Conservation (phyloP, 2,888 invertebrate species). For the Dusona sp. region DNA sequence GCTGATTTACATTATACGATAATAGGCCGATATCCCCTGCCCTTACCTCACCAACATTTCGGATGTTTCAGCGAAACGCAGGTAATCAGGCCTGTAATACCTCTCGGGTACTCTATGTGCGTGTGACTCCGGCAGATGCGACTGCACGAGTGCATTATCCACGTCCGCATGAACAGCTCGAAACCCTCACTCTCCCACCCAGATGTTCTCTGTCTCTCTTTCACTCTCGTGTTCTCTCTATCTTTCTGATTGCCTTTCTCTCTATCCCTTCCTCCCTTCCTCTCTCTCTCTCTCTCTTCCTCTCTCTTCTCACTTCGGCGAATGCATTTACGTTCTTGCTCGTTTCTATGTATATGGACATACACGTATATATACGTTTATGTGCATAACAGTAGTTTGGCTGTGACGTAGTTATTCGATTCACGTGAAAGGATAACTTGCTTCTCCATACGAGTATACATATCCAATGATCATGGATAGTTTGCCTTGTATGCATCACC, state of each 20-base stretch:
- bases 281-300: not conserved
- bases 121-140: conserved; percentile 64
- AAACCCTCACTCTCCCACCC: conserved; percentile 10
- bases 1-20: conserved; percentile 68
- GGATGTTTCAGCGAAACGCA: conserved; percentile 53
- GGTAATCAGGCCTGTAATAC: conserved; percentile 69
- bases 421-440: conserved; percentile 41
- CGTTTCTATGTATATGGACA: not conserved
- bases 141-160: conserved; percentile 63
- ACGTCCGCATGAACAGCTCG: conserved; percentile 54
- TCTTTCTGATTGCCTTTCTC: not conserved
- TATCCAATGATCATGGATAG: conserved; percentile 53
- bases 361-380: not conserved
- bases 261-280: conserved; percentile 5
- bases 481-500: conserved; percentile 32
- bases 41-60: conserved; percentile 48
- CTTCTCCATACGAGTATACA: conserved; percentile 34
- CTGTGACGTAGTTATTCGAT: conserved; percentile 49
- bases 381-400: conserved; percentile 28
- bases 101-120: conserved; percentile 52
- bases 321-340: conserved; percentile 47
- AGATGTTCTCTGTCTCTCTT: not conserved
- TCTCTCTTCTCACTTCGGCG: conserved; percentile 13
- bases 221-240: conserved; percentile 30
- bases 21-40: conserved; percentile 45